Base-by-base conservation (phyloP, 2,113 vertebrate species). In the Myrmecophaga tridactyla region DNA sequence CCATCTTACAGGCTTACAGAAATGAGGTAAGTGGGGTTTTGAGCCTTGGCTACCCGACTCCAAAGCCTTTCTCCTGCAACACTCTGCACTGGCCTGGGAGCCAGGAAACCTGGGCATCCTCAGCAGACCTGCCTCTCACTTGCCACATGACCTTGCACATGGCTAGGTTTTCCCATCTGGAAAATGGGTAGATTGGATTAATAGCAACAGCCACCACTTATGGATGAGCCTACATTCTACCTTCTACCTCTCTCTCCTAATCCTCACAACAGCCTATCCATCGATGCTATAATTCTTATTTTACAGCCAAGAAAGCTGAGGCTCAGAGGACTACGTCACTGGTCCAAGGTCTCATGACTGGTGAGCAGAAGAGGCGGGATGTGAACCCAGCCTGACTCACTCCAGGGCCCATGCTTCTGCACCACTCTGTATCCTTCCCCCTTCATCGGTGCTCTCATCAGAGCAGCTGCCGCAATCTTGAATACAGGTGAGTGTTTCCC, bases 101-200 rank as follows among this genome's bases (percentile, higher is more conserved):
- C 21, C 86, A 29, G 63, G 89, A 69, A 21, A 46, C 18, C 31
- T 70, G 53, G 80, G 60, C 0, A 1, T 25, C 62, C 6, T 18
- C 9, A 0, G 51, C 12, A 17, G 21, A 3, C 73, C 31, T 29
- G 73, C 46, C 75, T 77, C 75, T 51, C 34, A 48, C 53, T 70
- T 17, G 41, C 90, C 23, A 17, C 1, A 34, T 12, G 39, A 51
- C 39, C 81, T 58, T 5, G 25, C 29, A 0, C 5, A 8, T 84
- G 86, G 86, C 58, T 96, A 62, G 62, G 87, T 39, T 70, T 96
- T 92, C 88, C 97, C 86, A 23, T 29, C 90, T 18, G 85, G 81
- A 18, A 67, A 67, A 63, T 7, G 48, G 77, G 81, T 15, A 34
- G 60, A 46, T 1, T 43, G 12, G 6, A 41, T 21, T 41, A 36